phyloP scores from a whole-genome alignment of 2,797 vertebrate genomes.

The Craterocephalus amniculus region DNA sequence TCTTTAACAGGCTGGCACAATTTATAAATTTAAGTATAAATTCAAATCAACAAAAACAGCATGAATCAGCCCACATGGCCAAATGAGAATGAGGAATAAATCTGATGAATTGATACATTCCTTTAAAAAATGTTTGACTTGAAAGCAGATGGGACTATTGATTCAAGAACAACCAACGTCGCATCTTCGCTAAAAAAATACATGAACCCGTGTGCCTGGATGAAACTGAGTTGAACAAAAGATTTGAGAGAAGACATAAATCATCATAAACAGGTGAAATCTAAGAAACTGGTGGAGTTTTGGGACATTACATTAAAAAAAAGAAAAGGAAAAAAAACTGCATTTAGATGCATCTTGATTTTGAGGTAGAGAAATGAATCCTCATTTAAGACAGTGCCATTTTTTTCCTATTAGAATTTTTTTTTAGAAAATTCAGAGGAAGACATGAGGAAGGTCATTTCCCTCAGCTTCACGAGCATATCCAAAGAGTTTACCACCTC shows the following conservation, averaged over 20 bases:
- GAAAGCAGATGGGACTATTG: not conserved
- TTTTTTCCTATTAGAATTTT: not conserved
- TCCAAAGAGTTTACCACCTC: not conserved
- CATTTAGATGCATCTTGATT: not conserved
- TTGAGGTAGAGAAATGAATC: slow-evolving; percentile 1
- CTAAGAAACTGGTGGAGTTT: not conserved
- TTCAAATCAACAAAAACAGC: not conserved
- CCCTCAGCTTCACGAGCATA: not conserved
- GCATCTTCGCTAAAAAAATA: not conserved
- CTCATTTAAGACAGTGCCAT: no score
- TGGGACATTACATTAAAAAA: no score
- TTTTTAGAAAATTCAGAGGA: slow-evolving; percentile 50
- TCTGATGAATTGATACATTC: not conserved
- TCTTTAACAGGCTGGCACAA: not conserved
- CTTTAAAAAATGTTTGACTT: no score
- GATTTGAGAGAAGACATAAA: not conserved
- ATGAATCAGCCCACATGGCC: not conserved
- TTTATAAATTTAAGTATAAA: not conserved
- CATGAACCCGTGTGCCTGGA: not conserved
- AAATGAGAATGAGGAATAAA: not conserved
- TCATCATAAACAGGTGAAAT: not conserved
- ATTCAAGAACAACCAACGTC: not conserved
- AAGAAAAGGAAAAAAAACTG: not conserved
- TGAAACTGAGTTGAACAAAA: not conserved
- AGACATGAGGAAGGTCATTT: slow-evolving; percentile 45